Evolutionary conservation across 2,113 vertebrate species (phyloP).

Genomic region (Gavia stellata): DNA sequence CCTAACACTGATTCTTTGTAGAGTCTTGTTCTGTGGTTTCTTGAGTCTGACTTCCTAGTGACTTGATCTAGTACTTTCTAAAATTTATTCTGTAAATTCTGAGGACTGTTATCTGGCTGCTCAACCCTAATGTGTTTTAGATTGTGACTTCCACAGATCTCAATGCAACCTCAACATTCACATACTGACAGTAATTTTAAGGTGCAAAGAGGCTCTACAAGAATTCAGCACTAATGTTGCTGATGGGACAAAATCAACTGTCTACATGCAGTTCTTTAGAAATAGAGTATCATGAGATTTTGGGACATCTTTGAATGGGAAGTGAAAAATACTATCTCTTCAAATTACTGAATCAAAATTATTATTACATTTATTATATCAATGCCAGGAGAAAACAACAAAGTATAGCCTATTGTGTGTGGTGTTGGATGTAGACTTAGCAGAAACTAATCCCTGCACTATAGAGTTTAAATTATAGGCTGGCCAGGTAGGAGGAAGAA

Average conservation of each 20-base stretch:
- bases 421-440: not conserved
- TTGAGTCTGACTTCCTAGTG: not conserved
- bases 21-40: not conserved
- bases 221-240: not conserved
- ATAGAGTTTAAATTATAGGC: not conserved
- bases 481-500: not conserved
- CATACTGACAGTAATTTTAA: not conserved
- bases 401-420: not conserved
- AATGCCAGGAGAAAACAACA: not conserved
- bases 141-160: not conserved
- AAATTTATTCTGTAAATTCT: not conserved
- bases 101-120: not conserved
- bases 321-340: not conserved
- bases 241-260: not conserved
- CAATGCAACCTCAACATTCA: not conserved
- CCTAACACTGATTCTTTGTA: not conserved
- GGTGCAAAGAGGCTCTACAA: not conserved
- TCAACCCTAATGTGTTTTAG: not conserved
- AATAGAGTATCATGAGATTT: not conserved
- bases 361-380: not conserved
- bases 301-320: not conserved
- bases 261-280: not conserved
- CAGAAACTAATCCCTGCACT: not conserved
- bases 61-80: not conserved
- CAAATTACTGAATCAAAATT: not conserved